Evolutionary conservation across 2,113 vertebrate species (phyloP), one percentile per base, ranked within the genome.

Genomic region (Antennarius striatus): DNA sequence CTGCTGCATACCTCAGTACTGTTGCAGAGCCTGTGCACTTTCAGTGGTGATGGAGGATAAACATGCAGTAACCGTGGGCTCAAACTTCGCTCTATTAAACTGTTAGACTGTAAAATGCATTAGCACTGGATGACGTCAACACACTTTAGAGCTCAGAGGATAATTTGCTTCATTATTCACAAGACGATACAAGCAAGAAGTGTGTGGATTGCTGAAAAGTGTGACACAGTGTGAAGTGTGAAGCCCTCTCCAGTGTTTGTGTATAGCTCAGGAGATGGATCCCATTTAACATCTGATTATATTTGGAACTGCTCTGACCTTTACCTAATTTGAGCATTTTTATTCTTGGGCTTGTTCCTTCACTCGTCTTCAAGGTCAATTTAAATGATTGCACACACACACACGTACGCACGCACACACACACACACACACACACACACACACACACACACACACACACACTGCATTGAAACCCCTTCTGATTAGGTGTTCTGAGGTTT

Each of bases 231-330:
- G 53, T 66, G 51, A 49, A 48, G 22, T 56, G 49, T 73, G 49
- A 63, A 49, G 16, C 39, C 6, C 13, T 63, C 42, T 42, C 45
- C 22, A 16, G 42, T 45, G 29, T 52, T n/a, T 1, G 12, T 1
- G 12, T 5, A 47, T 11, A 17, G 47, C 50, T 39, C 29, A 28
- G 49, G 40, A 54, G 28, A 22, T 15, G 11, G 46, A 30, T 48
- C 52, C 45, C 46, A 40, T 39, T 22, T 71, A 39, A 65, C 52
- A 50, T 64, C 56, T 63, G 13, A 71, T 68, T 62, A 63, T 63
- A 73, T 62, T 60, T 46, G 32, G 12, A 75, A 69, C 52, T 57
- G 30, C 59, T 36, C 46, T 57, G 60, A 83, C 75, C 68, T 75
- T 85, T 73, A 22, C 36, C 10, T 46, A 56, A 80, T 75, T 50